Conservation (phyloP, 2,888 invertebrate species). For the Cryptops parisi region DNA sequence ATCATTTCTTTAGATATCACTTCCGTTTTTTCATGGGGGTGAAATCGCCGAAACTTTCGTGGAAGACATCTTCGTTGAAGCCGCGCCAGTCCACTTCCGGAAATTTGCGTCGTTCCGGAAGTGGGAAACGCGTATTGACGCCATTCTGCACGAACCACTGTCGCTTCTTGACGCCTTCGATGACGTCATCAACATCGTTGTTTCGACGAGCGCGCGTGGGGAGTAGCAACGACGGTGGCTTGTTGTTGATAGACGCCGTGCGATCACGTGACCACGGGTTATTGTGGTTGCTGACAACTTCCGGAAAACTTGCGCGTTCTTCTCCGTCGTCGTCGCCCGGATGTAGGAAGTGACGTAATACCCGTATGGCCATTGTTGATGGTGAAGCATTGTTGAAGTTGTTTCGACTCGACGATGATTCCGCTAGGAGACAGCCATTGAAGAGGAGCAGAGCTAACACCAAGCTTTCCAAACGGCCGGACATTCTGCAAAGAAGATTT, state of each 20-base stretch:
- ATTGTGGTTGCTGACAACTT: no score
- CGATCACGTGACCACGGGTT: no score
- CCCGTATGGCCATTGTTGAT: not conserved
- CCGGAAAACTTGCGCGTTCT: no score
- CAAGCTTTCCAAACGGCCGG: no score
- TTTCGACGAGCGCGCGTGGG: no score
- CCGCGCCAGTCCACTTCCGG: slow-evolving; percentile 24
- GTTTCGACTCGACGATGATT: no score
- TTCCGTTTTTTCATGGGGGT: slow-evolving; percentile 21
- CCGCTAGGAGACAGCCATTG: no score
- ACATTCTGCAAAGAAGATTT: no score
- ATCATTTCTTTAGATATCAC: not conserved
- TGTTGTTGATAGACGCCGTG: not conserved
- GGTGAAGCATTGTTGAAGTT: no score
- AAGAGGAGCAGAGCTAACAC: no score
- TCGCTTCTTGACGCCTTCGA: not conserved
- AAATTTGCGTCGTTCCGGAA: slow-evolving; percentile 21
- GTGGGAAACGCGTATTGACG: slow-evolving; percentile 12
- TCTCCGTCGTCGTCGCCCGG: not conserved
- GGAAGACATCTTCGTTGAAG: slow-evolving; percentile 24
- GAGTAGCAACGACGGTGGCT: not conserved
- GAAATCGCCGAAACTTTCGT: slow-evolving; percentile 24
- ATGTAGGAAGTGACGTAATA: not conserved
- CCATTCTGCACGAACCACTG: not conserved
- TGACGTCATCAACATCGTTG: not conserved